Evolutionary conservation across 2,888 invertebrate species (phyloP), one percentile per base, ranked within the genome.

Genomic region (Germaria angustata): DNA sequence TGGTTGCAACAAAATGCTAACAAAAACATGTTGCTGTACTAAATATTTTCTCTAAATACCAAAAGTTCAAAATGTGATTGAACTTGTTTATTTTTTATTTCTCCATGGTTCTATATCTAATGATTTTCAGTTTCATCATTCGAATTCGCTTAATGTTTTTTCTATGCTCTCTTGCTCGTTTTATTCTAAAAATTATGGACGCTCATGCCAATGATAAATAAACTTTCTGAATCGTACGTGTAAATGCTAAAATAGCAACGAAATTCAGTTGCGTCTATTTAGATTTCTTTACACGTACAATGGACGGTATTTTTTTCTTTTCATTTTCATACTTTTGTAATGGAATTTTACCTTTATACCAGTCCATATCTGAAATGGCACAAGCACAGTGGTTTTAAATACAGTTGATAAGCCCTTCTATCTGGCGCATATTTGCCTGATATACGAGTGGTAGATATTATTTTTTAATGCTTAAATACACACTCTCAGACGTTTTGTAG

Each of bases 61-160:
- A 84, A 84, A 84, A 87, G 86, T 87, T 86, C 86, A 86, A 85
- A 86, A 86, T 87, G 88, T 87, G 87, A 87, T 88, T 88, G 87
- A 88, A 88, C 87, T 85, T 84, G 51, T 81, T 81, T 49, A 55
- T 41, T 61, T 79, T 63, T 44, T 76, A 63, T 69, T 77, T 77
- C 36, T 63, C 65, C 66, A 69, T 66, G 75, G 61, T 57, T 75
- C 36, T 68, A 49, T 22, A 65, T 75, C 44, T 59, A 79, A 72
- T 59, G 66, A 72, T 34, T 71, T 71, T 81, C 17, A 4, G 7
- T 49, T 61, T 39, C 17, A 51, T 28, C 20, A n/a, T 66, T 61
- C 28, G 41, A 15, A 34, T 69, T 69, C 15, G 13, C 69, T 55
- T 69, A 59, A 55, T 36, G 57, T 72, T 49, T 57, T 65, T 79